Percentiles rank a stretch among this genome's conserved stretches.
These are phyloP conservation scores for Gonocerus acuteangulatus DNA, from an alignment of 2,888 invertebrate species.

Conservation along the genomic window DNA sequence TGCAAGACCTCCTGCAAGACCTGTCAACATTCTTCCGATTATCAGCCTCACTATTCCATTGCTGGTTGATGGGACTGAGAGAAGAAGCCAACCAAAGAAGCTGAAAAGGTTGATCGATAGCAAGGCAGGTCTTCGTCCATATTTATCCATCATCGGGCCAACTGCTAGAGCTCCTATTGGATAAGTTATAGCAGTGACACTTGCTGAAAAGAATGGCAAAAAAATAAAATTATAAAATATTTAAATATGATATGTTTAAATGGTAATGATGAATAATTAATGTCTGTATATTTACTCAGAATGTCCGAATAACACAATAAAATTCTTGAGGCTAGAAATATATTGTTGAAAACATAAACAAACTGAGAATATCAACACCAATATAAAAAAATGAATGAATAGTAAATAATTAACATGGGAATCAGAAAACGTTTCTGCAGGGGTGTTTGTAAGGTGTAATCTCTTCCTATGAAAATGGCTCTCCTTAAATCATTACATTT, in stretches of 20 bases:
- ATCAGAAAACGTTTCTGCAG: no score
- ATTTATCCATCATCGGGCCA: conserved; percentile 48
- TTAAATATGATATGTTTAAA: neutral
- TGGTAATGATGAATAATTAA: no score
- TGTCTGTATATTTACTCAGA: no score
- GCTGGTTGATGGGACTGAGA: conserved; percentile 43
- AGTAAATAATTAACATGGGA: no score
- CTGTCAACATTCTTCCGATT: conserved; percentile 43
- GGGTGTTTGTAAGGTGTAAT: no score
- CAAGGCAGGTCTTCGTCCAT: conserved; percentile 48
- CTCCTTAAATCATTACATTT: no score
- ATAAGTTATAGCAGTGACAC: conserved; percentile 49
- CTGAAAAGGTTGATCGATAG: conserved; percentile 47
- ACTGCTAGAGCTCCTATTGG: conserved; percentile 51
- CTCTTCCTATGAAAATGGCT: no score
- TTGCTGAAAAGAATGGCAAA: conserved; percentile 45
- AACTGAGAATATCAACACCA: no score
- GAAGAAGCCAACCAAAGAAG: conserved; percentile 49
- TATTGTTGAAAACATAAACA: no score
- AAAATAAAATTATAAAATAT: neutral
- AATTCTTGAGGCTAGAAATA: no score
- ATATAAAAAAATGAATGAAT: no score
- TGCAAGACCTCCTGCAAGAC: conserved; percentile 45
- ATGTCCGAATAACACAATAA: no score
- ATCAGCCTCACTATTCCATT: conserved; percentile 37